A percentile compares a stretch with the other conserved stretches of the same genome.
Evolutionary conservation across 2,113 vertebrate genomes (phyloP).

Genomic region (Epinephelus moara): DNA sequence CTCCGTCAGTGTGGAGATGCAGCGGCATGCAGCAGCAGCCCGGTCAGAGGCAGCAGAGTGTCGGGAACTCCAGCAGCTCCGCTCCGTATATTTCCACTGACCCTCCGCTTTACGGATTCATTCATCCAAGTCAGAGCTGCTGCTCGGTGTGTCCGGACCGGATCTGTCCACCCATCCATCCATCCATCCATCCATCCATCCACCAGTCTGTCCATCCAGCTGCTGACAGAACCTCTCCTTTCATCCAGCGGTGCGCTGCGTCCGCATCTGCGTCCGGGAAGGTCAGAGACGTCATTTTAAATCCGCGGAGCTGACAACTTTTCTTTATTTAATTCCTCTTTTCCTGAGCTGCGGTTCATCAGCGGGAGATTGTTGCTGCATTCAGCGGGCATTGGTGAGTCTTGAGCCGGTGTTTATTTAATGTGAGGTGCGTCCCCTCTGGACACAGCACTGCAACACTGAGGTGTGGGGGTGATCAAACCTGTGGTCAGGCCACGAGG

Average conservation of each 20-base stretch:
- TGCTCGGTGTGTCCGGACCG: constrained; percentile 13
- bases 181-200: not conserved
- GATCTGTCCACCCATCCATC: not conserved
- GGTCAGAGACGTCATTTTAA: constrained; percentile 35
- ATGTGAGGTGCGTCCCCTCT: constrained; percentile 1
- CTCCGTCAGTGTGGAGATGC: not conserved
- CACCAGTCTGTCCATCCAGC: not conserved
- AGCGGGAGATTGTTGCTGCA: not conserved
- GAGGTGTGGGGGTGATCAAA: not conserved
- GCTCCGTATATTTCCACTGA: constrained; percentile 48
- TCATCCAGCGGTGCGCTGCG: constrained; percentile 23
- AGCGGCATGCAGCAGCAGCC: constrained; percentile 52
- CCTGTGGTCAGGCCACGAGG: not conserved
- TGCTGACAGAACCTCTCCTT: not conserved
- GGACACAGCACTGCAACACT: constrained; percentile 24
- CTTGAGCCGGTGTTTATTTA: constrained; percentile 6
- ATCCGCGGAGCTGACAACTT: constrained; percentile 53
- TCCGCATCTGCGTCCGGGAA: constrained; percentile 39
- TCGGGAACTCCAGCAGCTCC: constrained; percentile 55
- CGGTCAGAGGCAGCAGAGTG: constrained; percentile 43
- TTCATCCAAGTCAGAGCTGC: constrained; percentile 54
- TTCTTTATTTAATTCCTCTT: not conserved
- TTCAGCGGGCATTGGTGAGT: constrained; percentile 63
- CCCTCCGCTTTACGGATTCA: constrained; percentile 36
- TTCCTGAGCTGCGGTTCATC: not conserved